phyloP scores from a whole-genome alignment of 2,888 invertebrate genomes.

The Teleiodes luculella region DNA sequence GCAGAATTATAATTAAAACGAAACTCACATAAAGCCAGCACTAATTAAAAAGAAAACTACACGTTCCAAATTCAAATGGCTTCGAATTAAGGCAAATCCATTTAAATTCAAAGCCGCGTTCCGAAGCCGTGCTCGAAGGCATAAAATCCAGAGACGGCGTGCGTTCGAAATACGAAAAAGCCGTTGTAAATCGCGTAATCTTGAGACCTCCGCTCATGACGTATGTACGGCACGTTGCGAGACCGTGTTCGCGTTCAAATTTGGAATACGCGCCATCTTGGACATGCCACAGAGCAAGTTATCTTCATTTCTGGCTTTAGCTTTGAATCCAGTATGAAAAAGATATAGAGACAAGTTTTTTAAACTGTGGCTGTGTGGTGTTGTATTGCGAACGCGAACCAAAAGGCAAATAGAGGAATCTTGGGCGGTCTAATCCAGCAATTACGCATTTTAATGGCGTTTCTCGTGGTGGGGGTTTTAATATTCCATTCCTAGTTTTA shows the following conservation, averaged over 20 bases:
- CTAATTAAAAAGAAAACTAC: conserved; percentile 47
- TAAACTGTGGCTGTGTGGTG: conserved; percentile 36
- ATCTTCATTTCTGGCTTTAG: background rate
- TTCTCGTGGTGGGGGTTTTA: conserved; percentile 62
- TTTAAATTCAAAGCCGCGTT: conserved; percentile 61
- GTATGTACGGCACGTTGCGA: conserved; percentile 70
- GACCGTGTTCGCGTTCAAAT: conserved; percentile 55
- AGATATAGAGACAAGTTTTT: background rate
- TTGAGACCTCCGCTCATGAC: conserved; percentile 72
- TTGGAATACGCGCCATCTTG: conserved; percentile 53
- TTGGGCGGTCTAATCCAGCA: conserved; percentile 75
- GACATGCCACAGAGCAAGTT: conserved; percentile 41
- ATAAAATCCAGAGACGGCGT: conserved; percentile 59
- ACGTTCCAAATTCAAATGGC: conserved; percentile 53
- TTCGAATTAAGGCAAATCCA: conserved; percentile 41
- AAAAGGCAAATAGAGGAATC: conserved; percentile 67
- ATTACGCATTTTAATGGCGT: conserved; percentile 78
- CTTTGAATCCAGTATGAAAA: background rate
- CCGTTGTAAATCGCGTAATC: conserved; percentile 73
- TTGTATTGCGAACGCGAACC: conserved; percentile 39
- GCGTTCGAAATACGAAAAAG: conserved; percentile 71
- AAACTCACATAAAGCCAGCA: background rate
- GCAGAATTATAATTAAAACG: background rate
- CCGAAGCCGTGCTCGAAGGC: conserved; percentile 46
- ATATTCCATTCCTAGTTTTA: conserved; percentile 75